Percentiles rank a stretch among this genome's conserved stretches.
These are phyloP conservation scores for Hippolais icterina DNA, from an alignment of 2,113 vertebrate genomes.

Conservation along the genomic window DNA sequence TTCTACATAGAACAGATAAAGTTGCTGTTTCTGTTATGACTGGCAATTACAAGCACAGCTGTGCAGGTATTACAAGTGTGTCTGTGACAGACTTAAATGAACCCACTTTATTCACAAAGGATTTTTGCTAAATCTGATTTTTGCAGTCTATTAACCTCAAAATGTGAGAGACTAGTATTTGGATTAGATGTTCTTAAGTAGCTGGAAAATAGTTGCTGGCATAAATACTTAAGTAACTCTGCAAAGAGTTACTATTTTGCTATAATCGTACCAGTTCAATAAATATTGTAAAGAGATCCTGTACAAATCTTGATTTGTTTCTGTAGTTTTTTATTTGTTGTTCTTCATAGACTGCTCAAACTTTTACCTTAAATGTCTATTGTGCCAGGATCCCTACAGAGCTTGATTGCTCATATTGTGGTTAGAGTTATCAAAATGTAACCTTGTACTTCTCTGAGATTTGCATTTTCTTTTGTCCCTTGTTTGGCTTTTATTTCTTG, in stretches of 20 bases:
- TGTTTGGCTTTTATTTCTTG: neutral
- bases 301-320: neutral
- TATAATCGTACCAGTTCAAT: fast-evolving
- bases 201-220: neutral
- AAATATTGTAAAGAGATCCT: neutral
- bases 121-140: neutral
- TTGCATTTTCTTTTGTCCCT: neutral
- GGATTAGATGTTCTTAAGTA: neutral
- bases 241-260: neutral
- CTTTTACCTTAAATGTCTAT: neutral
- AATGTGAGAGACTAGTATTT: neutral
- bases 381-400: neutral
- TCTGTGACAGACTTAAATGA: neutral
- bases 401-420: neutral
- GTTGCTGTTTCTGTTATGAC: neutral
- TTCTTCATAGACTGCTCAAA: neutral
- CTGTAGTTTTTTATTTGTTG: neutral
- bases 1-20: neutral
- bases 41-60: neutral
- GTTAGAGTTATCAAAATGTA: neutral
- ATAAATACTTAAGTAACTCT: neutral
- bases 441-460: neutral
- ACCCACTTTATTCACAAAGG: neutral
- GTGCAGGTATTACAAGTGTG: neutral
- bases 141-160: neutral